Evolutionary conservation across 2,113 vertebrate genomes (phyloP).

Genomic region (Morone chrysops): DNA sequence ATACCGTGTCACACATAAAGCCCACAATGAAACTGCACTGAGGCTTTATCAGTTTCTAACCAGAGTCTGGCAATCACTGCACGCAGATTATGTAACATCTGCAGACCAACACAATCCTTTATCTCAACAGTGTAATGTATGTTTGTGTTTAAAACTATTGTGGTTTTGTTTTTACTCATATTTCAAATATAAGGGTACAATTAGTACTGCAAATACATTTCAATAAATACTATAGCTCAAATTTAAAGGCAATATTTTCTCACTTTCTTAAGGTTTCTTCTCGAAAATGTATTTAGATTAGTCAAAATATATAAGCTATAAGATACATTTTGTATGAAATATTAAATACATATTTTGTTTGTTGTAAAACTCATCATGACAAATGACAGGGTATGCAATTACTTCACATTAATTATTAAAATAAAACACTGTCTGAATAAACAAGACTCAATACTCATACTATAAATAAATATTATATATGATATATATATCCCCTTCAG

Average conservation of each 20-base stretch:
- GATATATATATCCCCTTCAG: too few species aligned
- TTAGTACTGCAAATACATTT: not conserved
- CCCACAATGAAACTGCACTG: not conserved
- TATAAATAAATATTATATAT: too few species aligned
- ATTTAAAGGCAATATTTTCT: not conserved
- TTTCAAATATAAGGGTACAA: not conserved
- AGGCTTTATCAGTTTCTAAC: not conserved
- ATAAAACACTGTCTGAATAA: not conserved
- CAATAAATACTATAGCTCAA: not conserved
- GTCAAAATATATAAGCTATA: not conserved
- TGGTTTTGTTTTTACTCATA: not conserved
- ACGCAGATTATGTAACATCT: not conserved
- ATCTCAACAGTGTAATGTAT: not conserved
- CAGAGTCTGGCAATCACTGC: not conserved
- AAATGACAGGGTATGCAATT: too few species aligned
- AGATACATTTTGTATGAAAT: not conserved
- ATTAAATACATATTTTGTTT: not conserved
- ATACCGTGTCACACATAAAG: not conserved
- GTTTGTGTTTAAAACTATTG: not conserved
- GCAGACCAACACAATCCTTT: not conserved
- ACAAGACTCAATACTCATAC: too few species aligned
- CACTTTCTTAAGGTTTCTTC: not conserved
- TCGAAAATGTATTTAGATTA: too few species aligned
- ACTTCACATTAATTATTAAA: too few species aligned
- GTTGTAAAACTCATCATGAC: too few species aligned